phyloP scores from a whole-genome alignment of 2,113 vertebrate species.

The Gila orcuttii region DNA sequence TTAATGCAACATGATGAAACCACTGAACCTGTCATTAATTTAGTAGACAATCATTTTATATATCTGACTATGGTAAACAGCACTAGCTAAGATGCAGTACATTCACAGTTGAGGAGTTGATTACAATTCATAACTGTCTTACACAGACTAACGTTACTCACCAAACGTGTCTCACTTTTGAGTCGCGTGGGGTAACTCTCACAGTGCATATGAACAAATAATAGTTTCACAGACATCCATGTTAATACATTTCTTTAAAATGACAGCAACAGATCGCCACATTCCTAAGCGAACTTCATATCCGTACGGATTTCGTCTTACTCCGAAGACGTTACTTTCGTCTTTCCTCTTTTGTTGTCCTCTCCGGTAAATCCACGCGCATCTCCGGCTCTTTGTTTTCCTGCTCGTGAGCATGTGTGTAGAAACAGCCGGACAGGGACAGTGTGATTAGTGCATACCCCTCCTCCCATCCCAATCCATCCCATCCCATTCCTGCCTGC shows the following conservation, averaged over 20 bases:
- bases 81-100: background rate
- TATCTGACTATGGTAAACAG: background rate
- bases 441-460: slow-evolving; percentile 33
- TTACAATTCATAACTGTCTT: background rate
- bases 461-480: slow-evolving; percentile 10
- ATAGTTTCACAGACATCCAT: background rate
- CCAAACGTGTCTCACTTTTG: slow-evolving; percentile 1
- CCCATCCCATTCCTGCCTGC: background rate
- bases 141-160: slow-evolving; percentile 43
- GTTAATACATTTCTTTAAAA: background rate
- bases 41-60: background rate
- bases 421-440: slow-evolving; percentile 42
- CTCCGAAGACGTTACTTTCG: background rate
- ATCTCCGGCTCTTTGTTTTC: slow-evolving; percentile 59
- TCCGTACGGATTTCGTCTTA: background rate
- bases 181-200: slow-evolving; percentile 9
- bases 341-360: slow-evolving; percentile 47
- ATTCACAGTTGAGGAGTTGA: background rate
- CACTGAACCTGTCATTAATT: background rate
- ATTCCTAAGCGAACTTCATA: background rate
- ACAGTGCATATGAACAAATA: background rate
- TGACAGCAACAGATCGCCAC: background rate
- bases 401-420: slow-evolving; percentile 34
- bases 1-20: background rate
- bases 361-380: slow-evolving; percentile 30